These are phyloP conservation scores for Indicator maculatus DNA, from an alignment of 2,113 vertebrate genomes.

Conservation along the genomic window DNA sequence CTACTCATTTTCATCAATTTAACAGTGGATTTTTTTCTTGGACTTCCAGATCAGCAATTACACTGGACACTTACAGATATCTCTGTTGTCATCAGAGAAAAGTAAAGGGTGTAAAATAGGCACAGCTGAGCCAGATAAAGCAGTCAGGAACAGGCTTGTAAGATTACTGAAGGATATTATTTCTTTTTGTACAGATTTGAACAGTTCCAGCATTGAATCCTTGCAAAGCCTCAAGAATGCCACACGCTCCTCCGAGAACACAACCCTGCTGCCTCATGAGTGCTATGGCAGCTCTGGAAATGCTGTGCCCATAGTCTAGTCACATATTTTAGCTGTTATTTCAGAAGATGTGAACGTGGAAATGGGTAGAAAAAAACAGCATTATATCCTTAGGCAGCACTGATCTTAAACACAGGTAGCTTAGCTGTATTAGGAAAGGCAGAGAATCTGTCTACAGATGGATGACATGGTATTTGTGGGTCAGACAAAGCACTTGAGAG, in stretches of 20 bases:
- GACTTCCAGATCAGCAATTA: neutral
- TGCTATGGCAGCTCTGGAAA: neutral
- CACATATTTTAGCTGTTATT: neutral
- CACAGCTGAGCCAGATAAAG: neutral
- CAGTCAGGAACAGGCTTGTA: neutral
- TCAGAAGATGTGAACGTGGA: rapidly evolving
- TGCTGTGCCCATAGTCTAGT: neutral
- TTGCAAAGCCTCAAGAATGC: neutral
- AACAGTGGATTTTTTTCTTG: neutral
- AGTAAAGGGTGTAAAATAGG: neutral
- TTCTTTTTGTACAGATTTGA: neutral
- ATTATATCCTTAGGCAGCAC: neutral
- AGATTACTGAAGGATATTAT: neutral
- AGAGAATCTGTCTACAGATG: neutral
- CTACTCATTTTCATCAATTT: neutral
- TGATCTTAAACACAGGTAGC: neutral
- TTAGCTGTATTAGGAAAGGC: neutral
- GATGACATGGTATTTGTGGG: neutral
- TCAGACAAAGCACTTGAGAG: conserved; percentile 15
- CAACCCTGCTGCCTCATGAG: neutral
- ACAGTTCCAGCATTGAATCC: neutral
- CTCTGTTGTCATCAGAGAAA: neutral
- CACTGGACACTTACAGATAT: neutral
- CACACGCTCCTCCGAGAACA: neutral
- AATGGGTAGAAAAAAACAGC: neutral